phyloP scores from a whole-genome alignment of 1,140 invertebrate species.

The Aculops lycopersici region DNA sequence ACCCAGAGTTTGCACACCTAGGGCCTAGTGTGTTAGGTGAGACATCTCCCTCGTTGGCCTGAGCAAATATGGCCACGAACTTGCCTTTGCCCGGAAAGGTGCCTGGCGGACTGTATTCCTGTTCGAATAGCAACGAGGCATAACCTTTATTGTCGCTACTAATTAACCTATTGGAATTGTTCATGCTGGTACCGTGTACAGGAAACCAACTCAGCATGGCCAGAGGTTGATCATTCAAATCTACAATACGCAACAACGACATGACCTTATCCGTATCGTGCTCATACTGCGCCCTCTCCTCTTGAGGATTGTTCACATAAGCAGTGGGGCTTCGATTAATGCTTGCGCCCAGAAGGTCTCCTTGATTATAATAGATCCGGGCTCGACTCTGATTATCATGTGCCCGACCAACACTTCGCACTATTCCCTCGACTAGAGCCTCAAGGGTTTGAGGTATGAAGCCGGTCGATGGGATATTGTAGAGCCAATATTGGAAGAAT shows the following conservation, averaged over 20 bases:
- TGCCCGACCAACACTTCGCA: slow-evolving; percentile 42
- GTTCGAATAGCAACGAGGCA: slow-evolving; percentile 49
- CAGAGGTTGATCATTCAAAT: slow-evolving; percentile 18
- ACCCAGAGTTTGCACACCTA: slow-evolving; percentile 24
- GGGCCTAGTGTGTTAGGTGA: slow-evolving; percentile 18
- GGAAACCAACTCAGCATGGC: slow-evolving; percentile 48
- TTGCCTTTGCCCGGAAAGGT: slow-evolving; percentile 12
- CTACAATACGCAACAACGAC: slow-evolving; percentile 35
- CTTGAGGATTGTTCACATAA: slow-evolving; percentile 44
- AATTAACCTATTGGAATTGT: slow-evolving; percentile 58
- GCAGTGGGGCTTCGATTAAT: slow-evolving; percentile 63
- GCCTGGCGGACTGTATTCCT: slow-evolving; percentile 28
- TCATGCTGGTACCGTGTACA: slow-evolving; percentile 75
- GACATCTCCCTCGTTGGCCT: slow-evolving; percentile 18
- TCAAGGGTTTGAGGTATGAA: slow-evolving; percentile 44
- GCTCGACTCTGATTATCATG: slow-evolving; percentile 32
- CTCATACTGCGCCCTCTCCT: slow-evolving; percentile 42
- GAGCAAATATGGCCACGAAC: slow-evolving; percentile 19
- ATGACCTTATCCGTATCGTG: slow-evolving; percentile 52
- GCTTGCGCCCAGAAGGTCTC: slow-evolving; percentile 35
- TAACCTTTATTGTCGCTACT: slow-evolving; percentile 75
- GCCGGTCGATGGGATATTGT: slow-evolving; percentile 47
- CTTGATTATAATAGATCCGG: slow-evolving; percentile 27
- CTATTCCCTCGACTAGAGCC: slow-evolving; percentile 37
- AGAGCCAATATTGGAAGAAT: slow-evolving; percentile 50